phyloP scores from a whole-genome alignment of 37 sponge, comb jelly and placozoan species.

The Halisarca cf. caerulea region DNA sequence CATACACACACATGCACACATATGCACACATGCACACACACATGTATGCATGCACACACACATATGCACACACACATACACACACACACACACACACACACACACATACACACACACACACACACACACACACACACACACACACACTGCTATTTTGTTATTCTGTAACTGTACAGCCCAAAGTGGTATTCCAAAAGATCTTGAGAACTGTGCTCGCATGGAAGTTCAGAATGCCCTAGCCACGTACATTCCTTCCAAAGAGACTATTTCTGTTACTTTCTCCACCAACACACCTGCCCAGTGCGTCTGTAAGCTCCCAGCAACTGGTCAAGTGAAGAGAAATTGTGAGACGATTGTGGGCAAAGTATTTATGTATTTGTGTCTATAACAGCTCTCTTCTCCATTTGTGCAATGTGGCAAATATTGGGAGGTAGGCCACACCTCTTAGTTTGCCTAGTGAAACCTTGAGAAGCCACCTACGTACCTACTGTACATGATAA shows the following conservation, averaged over 20 bases:
- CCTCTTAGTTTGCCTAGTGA: no score
- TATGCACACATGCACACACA: not conserved
- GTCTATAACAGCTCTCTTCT: no score
- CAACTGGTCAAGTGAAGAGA: not conserved
- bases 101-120: not conserved
- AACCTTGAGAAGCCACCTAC: no score
- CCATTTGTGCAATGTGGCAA: no score
- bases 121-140: not conserved
- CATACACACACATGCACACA: no score
- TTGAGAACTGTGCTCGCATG: not conserved
- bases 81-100: not conserved
- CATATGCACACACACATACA: not conserved
- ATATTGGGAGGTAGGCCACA: no score
- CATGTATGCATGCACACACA: not conserved
- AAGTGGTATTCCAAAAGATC: slow-evolving; percentile 4
- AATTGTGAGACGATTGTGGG: not conserved
- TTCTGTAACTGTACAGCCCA: not conserved
- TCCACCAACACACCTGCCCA: slow-evolving; percentile 1
- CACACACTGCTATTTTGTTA: not conserved
- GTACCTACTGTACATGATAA: no score
- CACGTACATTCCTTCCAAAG: not conserved
- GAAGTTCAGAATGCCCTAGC: not conserved
- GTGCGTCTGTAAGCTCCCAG: not conserved
- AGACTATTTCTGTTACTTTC: not conserved
- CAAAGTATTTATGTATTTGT: no score